These are phyloP conservation scores for Lottia gigantea DNA, from an alignment of 2,888 invertebrate genomes.

Conservation along the genomic window DNA sequence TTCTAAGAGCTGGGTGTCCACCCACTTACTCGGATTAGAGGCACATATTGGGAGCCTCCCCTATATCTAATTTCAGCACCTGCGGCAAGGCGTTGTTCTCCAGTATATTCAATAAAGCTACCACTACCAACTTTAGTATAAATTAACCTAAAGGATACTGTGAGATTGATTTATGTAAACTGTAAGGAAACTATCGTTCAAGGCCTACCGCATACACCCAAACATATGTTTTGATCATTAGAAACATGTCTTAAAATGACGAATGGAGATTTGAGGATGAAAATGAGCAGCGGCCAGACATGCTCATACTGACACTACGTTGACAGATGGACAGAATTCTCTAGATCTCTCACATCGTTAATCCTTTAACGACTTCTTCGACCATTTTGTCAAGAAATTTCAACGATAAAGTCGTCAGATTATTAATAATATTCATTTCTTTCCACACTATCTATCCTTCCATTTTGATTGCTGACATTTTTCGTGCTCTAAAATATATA, in stretches of 20 bases:
- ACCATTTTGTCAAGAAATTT: not conserved
- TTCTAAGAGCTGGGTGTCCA: not conserved
- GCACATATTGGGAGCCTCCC: slow-evolving; percentile 5
- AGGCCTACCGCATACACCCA: slow-evolving; percentile 1
- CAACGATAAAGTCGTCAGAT: no score
- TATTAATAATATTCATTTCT: no score
- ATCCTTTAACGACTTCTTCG: not conserved
- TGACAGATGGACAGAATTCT: not conserved
- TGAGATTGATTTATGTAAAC: slow-evolving; percentile 3
- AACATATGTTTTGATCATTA: slow-evolving; percentile 4
- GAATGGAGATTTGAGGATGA: not conserved
- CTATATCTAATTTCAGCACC: not conserved
- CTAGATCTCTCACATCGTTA: slow-evolving; percentile 7
- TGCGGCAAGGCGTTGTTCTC: slow-evolving; percentile 8
- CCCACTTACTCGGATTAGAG: not conserved
- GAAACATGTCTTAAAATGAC: not conserved
- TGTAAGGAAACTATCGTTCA: slow-evolving; percentile 1
- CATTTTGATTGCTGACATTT: no score
- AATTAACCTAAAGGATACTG: not conserved
- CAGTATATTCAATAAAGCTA: not conserved
- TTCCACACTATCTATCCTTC: no score
- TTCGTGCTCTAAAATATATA: no score
- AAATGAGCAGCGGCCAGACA: not conserved
- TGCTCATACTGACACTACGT: not conserved
- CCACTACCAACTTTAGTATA: not conserved